Evolutionary conservation across 2,888 invertebrate species (phyloP).

Genomic region (Philereme transversata): DNA sequence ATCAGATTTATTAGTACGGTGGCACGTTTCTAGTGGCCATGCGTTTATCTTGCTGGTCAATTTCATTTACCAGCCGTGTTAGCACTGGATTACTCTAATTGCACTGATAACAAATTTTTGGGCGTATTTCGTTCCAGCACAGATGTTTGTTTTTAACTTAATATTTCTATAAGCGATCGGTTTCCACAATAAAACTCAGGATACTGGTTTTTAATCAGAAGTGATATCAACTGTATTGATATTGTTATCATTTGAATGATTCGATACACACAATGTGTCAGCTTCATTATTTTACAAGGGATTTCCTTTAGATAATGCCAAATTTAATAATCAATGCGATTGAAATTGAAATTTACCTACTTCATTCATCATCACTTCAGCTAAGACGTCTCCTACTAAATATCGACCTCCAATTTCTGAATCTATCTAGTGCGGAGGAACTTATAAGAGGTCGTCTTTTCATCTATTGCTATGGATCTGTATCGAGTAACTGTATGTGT

Average conservation of each 20-base stretch:
- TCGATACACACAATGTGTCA: background rate
- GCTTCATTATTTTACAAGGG: background rate
- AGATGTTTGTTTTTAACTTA: background rate
- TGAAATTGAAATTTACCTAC: too few species aligned
- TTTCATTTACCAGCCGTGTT: conserved; percentile 3
- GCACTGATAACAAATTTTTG: background rate
- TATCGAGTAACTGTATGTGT: too few species aligned
- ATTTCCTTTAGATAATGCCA: background rate
- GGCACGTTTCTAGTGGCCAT: too few species aligned
- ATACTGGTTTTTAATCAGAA: conserved; percentile 10
- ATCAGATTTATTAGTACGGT: too few species aligned
- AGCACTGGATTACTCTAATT: conserved; percentile 6
- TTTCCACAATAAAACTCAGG: background rate
- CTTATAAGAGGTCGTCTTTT: too few species aligned
- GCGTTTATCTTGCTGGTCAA: background rate
- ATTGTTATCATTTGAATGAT: conserved; percentile 7
- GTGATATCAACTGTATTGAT: conserved; percentile 7
- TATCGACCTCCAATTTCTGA: too few species aligned
- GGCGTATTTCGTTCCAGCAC: background rate
- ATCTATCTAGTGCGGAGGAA: too few species aligned
- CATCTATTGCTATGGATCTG: too few species aligned
- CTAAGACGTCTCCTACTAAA: too few species aligned
- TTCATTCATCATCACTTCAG: too few species aligned
- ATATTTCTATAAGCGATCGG: background rate
- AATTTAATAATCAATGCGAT: too few species aligned